These are phyloP conservation scores for Nycticorax nycticorax DNA, from an alignment of 2,113 vertebrate species.

Conservation along the genomic window DNA sequence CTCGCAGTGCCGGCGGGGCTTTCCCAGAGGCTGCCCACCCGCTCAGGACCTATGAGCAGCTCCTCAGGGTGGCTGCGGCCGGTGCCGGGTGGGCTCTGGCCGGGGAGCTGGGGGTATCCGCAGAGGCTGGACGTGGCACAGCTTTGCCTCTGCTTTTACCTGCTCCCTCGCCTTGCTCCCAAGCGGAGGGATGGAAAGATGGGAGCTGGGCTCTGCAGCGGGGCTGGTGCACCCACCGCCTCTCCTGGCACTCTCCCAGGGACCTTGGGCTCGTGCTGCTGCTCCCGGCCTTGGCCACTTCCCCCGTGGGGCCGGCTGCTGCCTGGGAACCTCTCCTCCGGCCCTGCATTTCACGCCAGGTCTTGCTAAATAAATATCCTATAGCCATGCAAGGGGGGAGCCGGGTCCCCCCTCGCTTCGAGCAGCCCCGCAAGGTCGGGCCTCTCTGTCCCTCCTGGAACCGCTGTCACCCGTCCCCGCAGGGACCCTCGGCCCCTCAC, in stretches of 20 bases:
- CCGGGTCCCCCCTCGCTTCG: background rate
- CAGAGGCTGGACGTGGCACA: background rate
- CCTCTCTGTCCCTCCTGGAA: conserved; percentile 19
- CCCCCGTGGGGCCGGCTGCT: background rate
- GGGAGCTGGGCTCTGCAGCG: background rate
- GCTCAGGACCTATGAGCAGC: background rate
- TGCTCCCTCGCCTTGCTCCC: accelerated
- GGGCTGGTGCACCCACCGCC: background rate
- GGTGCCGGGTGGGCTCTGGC: background rate
- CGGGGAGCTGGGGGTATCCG: background rate
- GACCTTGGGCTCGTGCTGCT: accelerated
- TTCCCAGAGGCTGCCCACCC: background rate
- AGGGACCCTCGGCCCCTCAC: background rate
- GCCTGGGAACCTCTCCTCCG: background rate
- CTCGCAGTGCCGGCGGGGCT: background rate
- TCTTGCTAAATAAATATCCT: conserved; percentile 7
- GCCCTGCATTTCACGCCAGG: conserved; percentile 15
- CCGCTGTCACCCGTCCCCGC: background rate
- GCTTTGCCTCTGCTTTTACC: background rate
- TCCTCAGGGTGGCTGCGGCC: accelerated
- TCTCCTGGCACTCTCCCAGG: background rate
- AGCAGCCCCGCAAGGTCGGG: background rate
- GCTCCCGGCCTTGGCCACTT: background rate
- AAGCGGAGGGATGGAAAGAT: background rate
- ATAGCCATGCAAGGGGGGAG: conserved; percentile 39